A percentile compares a stretch with the other conserved stretches of the same genome.
Evolutionary conservation across 2,113 vertebrate species (phyloP).

Genomic region (Seriola aureovittata): DNA sequence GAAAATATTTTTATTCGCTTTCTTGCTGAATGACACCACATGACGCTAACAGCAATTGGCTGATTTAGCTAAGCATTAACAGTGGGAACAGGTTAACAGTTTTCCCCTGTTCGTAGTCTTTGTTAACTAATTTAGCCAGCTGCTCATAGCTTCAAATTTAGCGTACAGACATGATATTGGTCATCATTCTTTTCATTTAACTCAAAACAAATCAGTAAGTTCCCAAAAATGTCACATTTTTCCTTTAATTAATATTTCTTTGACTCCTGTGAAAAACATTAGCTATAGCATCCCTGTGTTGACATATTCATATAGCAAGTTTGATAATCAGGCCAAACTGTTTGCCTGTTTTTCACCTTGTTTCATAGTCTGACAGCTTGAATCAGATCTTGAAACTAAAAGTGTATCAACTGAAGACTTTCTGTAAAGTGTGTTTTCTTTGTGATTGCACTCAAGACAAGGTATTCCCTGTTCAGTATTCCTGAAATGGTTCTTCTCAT

Average conservation of each 20-base stretch:
- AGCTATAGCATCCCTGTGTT: background rate
- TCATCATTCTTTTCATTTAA: no score
- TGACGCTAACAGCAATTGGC: no score
- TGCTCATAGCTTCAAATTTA: background rate
- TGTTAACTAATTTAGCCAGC: background rate
- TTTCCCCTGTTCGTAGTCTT: background rate
- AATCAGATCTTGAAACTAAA: background rate
- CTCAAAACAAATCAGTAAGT: background rate
- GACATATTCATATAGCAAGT: background rate
- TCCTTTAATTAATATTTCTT: background rate
- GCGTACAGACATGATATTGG: no score
- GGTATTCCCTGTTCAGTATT: conserved; percentile 47
- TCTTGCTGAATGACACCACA: no score
- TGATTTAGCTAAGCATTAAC: no score
- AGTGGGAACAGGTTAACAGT: background rate
- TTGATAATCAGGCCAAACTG: background rate
- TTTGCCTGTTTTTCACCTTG: background rate
- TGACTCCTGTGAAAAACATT: background rate
- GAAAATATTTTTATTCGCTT: no score
- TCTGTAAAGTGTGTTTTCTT: conserved; percentile 6
- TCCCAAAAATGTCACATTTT: no score
- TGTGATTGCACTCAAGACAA: conserved; percentile 27
- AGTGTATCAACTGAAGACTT: background rate
- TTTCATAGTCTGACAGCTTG: background rate
- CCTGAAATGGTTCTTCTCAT: conserved; percentile 32